Evolutionary conservation across 2,797 vertebrate species (phyloP), one percentile per base, ranked within the genome.

Genomic region (Lagorchestes hirsutus): DNA sequence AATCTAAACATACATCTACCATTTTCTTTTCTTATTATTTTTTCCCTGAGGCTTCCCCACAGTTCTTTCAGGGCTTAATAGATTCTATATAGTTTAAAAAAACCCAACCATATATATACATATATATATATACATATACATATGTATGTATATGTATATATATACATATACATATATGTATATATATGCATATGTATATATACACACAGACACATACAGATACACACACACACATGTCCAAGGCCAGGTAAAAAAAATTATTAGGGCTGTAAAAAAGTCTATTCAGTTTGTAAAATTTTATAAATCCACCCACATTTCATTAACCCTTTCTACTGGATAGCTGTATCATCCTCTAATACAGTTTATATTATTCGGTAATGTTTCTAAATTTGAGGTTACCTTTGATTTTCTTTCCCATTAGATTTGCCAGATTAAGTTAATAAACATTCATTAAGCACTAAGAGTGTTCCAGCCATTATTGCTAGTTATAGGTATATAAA

Each of bases 31-130:
- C 95, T 87, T 90, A 87, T 11, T 46, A 92, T 57, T 96, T 57
- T 94, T 97, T 95, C 92, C 94, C 96, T 40, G 18, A 96, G 96
- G 96, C 92, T 92, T 94, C 87, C 96, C 92, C 90, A 29, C 94
- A 55, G 40, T 3, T 52, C 0, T 55, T 14, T 96, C n/a, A 90
- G 13, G 94, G 94, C 82, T 96, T 95, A 97, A 96, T 96, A 67
- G 95, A 97, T 96, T 97, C 96, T 94, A 95, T 95, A 92, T 55
- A 55, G 13, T 67, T 94, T 96, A 58, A 95, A 97, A 97, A 95
- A 95, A 4, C 28, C 12, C 59, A 31, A 94, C 1, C 0, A 90
- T 97, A 95, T 96, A 96, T 94, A 94, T 57, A n/a, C 90, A 52
- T 52, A 52, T 52, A 9, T 52, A 52, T 52, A 52, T 6, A 6